These are phyloP conservation scores for Phaethornis superciliosus DNA, from an alignment of 2,113 vertebrate species.

Conservation along the genomic window DNA sequence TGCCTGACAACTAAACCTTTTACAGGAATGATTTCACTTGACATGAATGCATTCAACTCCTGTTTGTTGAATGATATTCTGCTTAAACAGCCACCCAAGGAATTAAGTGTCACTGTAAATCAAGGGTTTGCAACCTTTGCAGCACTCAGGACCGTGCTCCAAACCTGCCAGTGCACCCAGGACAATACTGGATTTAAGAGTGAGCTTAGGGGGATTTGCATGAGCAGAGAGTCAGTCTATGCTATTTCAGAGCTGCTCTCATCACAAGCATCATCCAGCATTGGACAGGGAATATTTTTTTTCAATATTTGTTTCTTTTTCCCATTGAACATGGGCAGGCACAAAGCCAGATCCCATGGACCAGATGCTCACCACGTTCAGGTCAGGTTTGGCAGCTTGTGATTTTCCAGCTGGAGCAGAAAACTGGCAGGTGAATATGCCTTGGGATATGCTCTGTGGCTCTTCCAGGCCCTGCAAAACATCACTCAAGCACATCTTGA, in stretches of 20 bases:
- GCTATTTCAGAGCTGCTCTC: background rate
- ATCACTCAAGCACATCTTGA: background rate
- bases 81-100: constrained; percentile 64
- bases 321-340: rapidly evolving
- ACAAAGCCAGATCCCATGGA: background rate
- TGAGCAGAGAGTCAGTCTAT: background rate
- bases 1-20: constrained; percentile 78
- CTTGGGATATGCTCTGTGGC: background rate
- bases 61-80: constrained; percentile 69
- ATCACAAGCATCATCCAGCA: background rate
- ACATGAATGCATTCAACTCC: constrained; percentile 66
- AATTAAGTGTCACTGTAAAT: constrained; percentile 16
- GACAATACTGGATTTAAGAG: background rate
- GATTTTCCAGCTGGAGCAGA: background rate
- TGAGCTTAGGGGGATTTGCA: background rate
- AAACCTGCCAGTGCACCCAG: background rate
- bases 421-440: rapidly evolving
- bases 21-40: constrained; percentile 74
- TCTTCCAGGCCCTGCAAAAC: background rate
- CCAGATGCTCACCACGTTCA: background rate
- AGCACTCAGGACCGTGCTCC: rapidly evolving
- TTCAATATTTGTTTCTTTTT: background rate
- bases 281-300: background rate
- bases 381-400: background rate
- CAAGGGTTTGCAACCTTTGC: background rate